These are phyloP conservation scores for Pammene aurita DNA, from an alignment of 2,888 invertebrate genomes.

Conservation along the genomic window DNA sequence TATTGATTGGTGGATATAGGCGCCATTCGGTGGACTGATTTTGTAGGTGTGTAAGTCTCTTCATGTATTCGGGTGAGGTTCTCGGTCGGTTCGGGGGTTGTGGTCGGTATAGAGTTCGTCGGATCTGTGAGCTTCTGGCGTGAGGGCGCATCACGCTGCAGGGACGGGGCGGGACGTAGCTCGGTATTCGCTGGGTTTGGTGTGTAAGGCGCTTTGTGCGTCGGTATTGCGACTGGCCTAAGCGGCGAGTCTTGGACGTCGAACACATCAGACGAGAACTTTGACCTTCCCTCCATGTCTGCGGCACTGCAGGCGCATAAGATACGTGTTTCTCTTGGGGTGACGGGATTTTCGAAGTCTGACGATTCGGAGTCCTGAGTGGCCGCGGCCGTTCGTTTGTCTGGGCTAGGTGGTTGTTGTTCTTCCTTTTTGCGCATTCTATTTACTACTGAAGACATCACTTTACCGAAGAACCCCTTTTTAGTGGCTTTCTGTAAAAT, in stretches of 20 bases:
- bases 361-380: constrained; percentile 6
- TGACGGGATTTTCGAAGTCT: not conserved
- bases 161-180: constrained; percentile 1
- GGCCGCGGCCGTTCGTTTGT: not conserved
- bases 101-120: not conserved
- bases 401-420: not conserved
- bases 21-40: not conserved
- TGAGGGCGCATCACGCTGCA: constrained; percentile 13
- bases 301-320: constrained; percentile 8
- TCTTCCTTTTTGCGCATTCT: constrained; percentile 18
- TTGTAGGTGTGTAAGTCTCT: not conserved
- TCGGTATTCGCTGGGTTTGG: constrained; percentile 4
- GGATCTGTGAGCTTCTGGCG: constrained; percentile 5
- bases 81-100: constrained; percentile 1
- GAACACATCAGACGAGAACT: not conserved
- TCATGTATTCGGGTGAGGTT: constrained; percentile 13
- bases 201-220: not conserved
- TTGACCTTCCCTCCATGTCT: not conserved
- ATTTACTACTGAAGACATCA: constrained; percentile 14
- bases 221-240: not conserved
- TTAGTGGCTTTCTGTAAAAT: constrained; percentile 52
- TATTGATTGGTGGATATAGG: not conserved
- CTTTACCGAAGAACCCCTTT: constrained; percentile 48
- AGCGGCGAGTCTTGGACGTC: constrained; percentile 14
- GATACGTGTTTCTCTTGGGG: constrained; percentile 19